Evolutionary conservation across 2,797 vertebrate genomes (phyloP).

Genomic region (Allochrocebus solatus): DNA sequence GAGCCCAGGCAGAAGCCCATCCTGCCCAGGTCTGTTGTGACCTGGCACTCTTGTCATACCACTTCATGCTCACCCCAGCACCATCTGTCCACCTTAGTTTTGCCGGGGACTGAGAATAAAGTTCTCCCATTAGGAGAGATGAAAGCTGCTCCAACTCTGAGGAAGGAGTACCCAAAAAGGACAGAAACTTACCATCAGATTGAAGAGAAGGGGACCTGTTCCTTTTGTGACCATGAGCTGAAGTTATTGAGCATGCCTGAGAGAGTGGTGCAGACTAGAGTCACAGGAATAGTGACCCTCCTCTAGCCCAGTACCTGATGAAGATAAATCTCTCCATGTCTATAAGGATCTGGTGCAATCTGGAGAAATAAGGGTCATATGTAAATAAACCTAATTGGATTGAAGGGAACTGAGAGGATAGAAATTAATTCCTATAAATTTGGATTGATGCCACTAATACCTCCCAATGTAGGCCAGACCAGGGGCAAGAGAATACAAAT

Average conservation of each 20-base stretch:
- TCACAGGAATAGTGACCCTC: background rate
- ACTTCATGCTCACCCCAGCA: background rate
- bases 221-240: background rate
- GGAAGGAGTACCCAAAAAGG: background rate
- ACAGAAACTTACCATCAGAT: background rate
- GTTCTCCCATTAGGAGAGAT: background rate
- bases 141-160: background rate
- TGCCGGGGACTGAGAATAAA: background rate
- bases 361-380: background rate
- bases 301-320: background rate
- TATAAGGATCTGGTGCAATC: background rate
- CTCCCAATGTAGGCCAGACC: background rate
- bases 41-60: background rate
- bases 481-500: background rate
- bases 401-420: background rate
- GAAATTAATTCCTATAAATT: slow-evolving; percentile 22
- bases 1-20: background rate
- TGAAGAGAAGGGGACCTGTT: background rate
- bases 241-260: background rate
- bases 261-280: background rate
- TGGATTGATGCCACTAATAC: slow-evolving; percentile 32
- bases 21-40: background rate
- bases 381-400: slow-evolving; percentile 46
- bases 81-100: background rate
- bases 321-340: background rate